Evolutionary conservation across 2,797 vertebrate species (phyloP).

Genomic region (Austrolebias charrua): DNA sequence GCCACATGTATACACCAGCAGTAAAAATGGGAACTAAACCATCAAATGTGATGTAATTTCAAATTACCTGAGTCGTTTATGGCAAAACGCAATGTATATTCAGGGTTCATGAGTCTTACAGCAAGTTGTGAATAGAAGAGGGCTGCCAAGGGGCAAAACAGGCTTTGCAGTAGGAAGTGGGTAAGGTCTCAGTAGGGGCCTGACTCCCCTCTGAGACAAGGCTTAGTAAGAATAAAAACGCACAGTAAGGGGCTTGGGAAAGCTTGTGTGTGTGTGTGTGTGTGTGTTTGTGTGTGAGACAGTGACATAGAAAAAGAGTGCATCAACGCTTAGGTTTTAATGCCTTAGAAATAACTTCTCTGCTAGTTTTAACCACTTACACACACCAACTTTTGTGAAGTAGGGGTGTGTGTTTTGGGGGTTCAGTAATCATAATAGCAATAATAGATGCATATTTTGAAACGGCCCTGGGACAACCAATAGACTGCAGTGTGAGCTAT

Average conservation of each 20-base stretch:
- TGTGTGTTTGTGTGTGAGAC: conserved; percentile 45
- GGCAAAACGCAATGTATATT: conserved; percentile 62
- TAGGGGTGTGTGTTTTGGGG: conserved; percentile 14
- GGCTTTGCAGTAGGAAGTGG: conserved; percentile 74
- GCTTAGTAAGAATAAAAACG: conserved; percentile 76
- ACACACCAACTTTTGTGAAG: conserved; percentile 20
- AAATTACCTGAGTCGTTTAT: conserved; percentile 59
- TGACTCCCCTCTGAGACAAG: conserved; percentile 77
- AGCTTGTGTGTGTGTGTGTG: conserved; percentile 48
- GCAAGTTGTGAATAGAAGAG: conserved; percentile 69
- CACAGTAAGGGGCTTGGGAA: conserved; percentile 79
- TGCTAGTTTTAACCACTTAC: conserved; percentile 25
- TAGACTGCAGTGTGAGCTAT: conserved; percentile 55
- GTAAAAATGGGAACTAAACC: conserved; percentile 12
- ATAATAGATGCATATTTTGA: conserved; percentile 60
- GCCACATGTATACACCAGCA: conserved; percentile 3
- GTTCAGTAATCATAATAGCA: conserved; percentile 41
- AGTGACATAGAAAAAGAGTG: conserved; percentile 39
- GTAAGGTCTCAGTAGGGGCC: conserved; percentile 78
- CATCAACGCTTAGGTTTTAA: conserved; percentile 22
- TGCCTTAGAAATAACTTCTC: conserved; percentile 25
- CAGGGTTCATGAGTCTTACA: conserved; percentile 52
- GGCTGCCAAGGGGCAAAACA: conserved; percentile 74
- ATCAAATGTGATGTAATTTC: conserved; percentile 35
- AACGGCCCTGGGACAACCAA: conserved; percentile 52